These are phyloP conservation scores for Tinea pellionella DNA, from an alignment of 2,888 invertebrate genomes.

Conservation along the genomic window DNA sequence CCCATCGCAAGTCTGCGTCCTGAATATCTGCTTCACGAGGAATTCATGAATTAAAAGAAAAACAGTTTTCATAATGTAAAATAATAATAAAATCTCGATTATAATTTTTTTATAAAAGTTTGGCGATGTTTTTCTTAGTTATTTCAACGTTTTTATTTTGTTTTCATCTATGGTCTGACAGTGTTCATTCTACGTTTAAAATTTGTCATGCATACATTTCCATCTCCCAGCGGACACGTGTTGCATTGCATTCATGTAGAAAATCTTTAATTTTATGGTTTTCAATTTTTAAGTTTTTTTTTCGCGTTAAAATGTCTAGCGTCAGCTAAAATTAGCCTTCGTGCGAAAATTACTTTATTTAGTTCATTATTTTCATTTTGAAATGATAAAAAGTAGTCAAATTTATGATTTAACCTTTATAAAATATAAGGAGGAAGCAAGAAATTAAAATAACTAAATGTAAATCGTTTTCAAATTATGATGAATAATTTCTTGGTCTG, in stretches of 20 bases:
- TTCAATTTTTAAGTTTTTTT: too few relatives aligned
- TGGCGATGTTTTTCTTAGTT: not conserved
- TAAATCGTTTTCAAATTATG: not conserved
- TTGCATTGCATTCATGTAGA: not conserved
- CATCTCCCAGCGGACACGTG: not conserved
- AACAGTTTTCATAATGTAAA: too few relatives aligned
- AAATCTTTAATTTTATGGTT: not conserved
- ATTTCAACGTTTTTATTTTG: not conserved
- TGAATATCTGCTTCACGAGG: too few relatives aligned
- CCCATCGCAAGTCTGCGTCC: too few relatives aligned
- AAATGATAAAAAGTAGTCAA: too few relatives aligned
- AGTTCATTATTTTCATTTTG: too few relatives aligned
- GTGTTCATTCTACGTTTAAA: not conserved
- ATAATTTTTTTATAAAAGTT: too few relatives aligned
- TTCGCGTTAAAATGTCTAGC: not conserved
- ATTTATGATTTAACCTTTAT: too few relatives aligned
- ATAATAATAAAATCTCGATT: too few relatives aligned
- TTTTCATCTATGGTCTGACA: not conserved
- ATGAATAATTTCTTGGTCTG: slow-evolving; percentile 2
- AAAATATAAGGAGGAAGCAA: not conserved
- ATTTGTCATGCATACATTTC: not conserved
- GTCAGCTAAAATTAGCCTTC: too few relatives aligned
- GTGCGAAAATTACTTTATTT: too few relatives aligned
- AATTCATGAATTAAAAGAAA: too few relatives aligned
- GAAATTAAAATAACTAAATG: not conserved